Evolutionary conservation across 2,888 invertebrate genomes (phyloP), one percentile per base, ranked within the genome.

Genomic region (Xanthia togata): DNA sequence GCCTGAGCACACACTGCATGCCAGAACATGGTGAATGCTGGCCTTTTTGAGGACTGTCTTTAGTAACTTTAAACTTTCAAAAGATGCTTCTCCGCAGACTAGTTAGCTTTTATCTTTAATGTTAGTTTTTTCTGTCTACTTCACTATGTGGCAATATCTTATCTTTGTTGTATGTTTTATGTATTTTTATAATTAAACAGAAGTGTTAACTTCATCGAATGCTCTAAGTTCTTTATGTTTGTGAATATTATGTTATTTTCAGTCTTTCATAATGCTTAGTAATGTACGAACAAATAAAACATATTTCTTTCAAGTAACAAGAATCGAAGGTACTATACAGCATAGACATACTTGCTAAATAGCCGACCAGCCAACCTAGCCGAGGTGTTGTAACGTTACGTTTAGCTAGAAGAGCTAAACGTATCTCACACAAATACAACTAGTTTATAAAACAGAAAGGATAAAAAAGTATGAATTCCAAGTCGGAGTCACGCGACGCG

Each of bases 31-130:
- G 26, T 17, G 26, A 20, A 26, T 14, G 17, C 2, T 59, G 23
- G 31, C 31, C 11, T n/a, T 44, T n/a, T 44, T 47, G 5, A 6
- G 9, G 8, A 17, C 76, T 41, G 31, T 3, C 3, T 20, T 41
- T 59, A 60, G 50, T 41, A 23, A 50, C 26, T 60, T 20, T 31
- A n/a, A 17, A 20, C 76, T 74, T 17, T 59, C 23, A n/a, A 31
- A 60, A 59, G 23, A 3, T 23, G 11, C 26, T 31, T 47, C 57
- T 38, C 26, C 35, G 47, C 44, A 17, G 14, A 23, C 6, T 20
- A 44, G 11, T 47, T 26, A 14, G 11, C 17, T 68, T 41, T 69
- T 26, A 57, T 14, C 26, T 4, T 8, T 14, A 44, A 44, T 44
- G 6, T n/a, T 47, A 11, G 20, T 11, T 20, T 20, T 14, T 20